Percentiles rank a stretch among this genome's conserved stretches.
phyloP scores from a whole-genome alignment of 2,113 vertebrate genomes.

The Antennarius striatus region DNA sequence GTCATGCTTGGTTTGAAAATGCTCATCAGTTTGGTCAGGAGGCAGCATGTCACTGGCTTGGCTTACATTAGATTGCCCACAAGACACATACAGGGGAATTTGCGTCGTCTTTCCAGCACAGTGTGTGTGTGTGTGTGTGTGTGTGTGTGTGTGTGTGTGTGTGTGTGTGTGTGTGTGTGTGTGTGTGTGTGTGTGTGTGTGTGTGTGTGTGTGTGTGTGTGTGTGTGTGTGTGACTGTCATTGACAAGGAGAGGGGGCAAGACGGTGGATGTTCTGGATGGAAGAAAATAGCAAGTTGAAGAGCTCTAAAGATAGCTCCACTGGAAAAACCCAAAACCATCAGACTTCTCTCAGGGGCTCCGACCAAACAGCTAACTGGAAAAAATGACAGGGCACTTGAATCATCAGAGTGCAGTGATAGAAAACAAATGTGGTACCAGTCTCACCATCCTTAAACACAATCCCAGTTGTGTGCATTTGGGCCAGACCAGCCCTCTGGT shows the following conservation, averaged over 20 bases:
- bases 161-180: no score
- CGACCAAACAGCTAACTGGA: slow-evolving; percentile 68
- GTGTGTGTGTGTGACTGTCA: slow-evolving; percentile 44
- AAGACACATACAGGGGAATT: slow-evolving; percentile 37
- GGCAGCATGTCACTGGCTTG: slow-evolving; percentile 30
- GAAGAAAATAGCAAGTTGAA: slow-evolving; percentile 49
- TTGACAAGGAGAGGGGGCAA: slow-evolving; percentile 35
- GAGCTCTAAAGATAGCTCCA: slow-evolving; percentile 67
- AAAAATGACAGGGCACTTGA: slow-evolving; percentile 80
- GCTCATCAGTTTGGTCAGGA: slow-evolving; percentile 53
- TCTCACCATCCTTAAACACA: slow-evolving; percentile 55
- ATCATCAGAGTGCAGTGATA: slow-evolving; percentile 72
- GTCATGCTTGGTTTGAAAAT: slow-evolving; percentile 54
- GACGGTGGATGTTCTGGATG: slow-evolving; percentile 44
- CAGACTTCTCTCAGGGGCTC: slow-evolving; percentile 65
- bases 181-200: no score
- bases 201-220: not conserved
- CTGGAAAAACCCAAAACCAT: slow-evolving; percentile 72
- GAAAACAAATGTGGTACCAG: slow-evolving; percentile 71
- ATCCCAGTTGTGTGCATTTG: slow-evolving; percentile 57
- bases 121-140: slow-evolving; percentile 18
- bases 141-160: not conserved
- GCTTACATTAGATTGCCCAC: slow-evolving; percentile 18
- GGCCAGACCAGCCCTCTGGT: slow-evolving; percentile 28
- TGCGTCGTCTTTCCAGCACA: slow-evolving; percentile 47